Evolutionary conservation across 2,888 invertebrate species (phyloP).

Genomic region (Netelia melanura): DNA sequence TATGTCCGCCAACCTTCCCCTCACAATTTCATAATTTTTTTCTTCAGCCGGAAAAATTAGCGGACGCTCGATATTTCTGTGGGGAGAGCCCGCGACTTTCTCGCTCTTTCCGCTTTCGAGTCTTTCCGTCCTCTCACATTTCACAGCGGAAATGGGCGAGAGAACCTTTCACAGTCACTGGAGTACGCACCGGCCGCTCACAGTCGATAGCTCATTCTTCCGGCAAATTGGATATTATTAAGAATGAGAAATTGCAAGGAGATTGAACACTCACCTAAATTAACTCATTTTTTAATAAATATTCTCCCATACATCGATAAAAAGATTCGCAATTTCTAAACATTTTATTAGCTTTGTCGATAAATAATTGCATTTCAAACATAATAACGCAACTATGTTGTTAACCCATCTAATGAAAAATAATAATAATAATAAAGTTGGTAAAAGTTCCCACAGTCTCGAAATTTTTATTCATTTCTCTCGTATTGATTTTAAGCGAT

Average conservation of each 20-base stretch:
- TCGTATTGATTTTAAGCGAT: too few relatives aligned
- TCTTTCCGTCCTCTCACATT: conserved; percentile 5
- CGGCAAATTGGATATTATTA: conserved; percentile 60
- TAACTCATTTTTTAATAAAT: conserved; percentile 2
- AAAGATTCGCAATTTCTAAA: too few relatives aligned
- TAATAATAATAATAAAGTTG: too few relatives aligned
- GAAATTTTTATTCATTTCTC: too few relatives aligned
- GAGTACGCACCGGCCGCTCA: conserved; percentile 36
- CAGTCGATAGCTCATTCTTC: conserved; percentile 45
- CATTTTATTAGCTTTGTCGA: too few relatives aligned
- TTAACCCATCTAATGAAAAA: too few relatives aligned
- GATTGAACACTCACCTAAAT: conserved; percentile 20
- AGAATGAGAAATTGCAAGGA: conserved; percentile 44
- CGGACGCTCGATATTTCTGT: conserved; percentile 50
- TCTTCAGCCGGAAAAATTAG: conserved; percentile 61
- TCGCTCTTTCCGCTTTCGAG: conserved; percentile 3
- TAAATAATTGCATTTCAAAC: too few relatives aligned
- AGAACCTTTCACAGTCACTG: conserved; percentile 34
- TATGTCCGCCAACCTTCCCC: conserved; percentile 10
- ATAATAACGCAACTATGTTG: too few relatives aligned
- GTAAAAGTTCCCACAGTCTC: too few relatives aligned
- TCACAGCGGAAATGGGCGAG: conserved; percentile 5
- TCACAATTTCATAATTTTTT: conserved; percentile 52
- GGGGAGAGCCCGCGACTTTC: conserved; percentile 8
- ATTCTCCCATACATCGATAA: neutral